Evolutionary conservation across 2,888 invertebrate genomes (phyloP).

Genomic region (Pheosia gnoma): DNA sequence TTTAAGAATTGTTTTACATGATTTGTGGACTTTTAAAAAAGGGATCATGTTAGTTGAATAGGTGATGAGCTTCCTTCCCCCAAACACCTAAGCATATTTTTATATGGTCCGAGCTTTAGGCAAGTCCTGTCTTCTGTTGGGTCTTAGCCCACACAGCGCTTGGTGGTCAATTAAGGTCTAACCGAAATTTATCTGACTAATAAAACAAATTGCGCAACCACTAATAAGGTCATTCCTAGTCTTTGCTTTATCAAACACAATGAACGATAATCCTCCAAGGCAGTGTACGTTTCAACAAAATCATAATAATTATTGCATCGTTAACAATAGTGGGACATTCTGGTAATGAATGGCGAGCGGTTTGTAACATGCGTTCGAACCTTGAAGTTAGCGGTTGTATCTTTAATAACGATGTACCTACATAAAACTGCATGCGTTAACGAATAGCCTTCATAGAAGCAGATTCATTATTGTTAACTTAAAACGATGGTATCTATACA

Average conservation of each 20-base stretch:
- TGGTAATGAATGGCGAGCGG: neutral
- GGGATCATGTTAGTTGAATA: no score
- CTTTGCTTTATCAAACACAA: neutral
- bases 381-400: neutral
- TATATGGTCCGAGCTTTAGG: no score
- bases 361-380: neutral
- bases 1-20: no score
- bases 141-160: no score
- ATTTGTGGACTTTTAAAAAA: no score
- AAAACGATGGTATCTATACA: neutral
- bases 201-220: no score
- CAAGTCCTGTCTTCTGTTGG: no score
- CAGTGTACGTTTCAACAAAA: neutral
- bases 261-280: neutral
- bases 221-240: neutral
- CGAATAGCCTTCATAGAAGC: neutral
- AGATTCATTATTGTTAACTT: slow-evolving; percentile 1
- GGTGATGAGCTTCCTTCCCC: no score
- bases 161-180: no score
- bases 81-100: no score
- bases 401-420: neutral
- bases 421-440: neutral
- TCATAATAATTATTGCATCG: neutral
- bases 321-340: neutral
- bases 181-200: no score